Evolutionary conservation across 2,113 vertebrate genomes (phyloP).

Genomic region (Hepsetus odoe): DNA sequence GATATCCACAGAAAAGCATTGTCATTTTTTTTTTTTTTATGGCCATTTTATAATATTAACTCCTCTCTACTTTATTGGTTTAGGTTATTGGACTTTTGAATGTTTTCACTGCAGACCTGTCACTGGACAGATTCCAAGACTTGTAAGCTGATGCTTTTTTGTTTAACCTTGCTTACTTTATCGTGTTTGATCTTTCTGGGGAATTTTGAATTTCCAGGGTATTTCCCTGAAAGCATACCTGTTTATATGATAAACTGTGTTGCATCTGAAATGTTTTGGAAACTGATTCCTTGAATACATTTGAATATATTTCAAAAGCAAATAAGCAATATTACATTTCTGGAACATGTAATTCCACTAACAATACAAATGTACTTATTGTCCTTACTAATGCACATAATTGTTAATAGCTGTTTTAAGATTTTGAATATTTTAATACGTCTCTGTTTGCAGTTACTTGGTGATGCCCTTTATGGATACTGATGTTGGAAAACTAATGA

Average conservation of each 20-base stretch:
- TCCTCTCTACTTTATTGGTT: conserved; percentile 24
- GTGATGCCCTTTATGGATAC: conserved; percentile 81
- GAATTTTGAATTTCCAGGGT: not conserved
- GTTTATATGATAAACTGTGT: no score
- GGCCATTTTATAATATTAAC: no score
- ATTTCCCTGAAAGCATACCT: not conserved
- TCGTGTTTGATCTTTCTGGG: not conserved
- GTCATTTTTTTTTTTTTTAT: no score
- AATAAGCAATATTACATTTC: no score
- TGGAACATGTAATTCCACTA: no score
- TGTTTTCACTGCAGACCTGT: conserved; percentile 91
- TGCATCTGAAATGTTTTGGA: no score
- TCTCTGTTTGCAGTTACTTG: conserved; percentile 67
- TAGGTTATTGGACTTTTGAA: conserved; percentile 95
- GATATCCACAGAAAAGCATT: no score
- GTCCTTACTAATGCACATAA: not conserved
- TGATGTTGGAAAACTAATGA: conserved; percentile 82
- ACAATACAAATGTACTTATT: not conserved
- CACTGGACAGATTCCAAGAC: conserved; percentile 90
- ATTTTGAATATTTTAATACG: not conserved
- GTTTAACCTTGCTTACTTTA: not conserved
- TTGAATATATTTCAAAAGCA: no score
- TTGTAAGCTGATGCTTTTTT: conserved; percentile 81
- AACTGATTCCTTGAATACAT: no score
- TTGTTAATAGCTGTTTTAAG: not conserved